Evolutionary conservation across 1,140 invertebrate species (phyloP), one percentile per base, ranked within the genome.

Genomic region (Cherax quadricarinatus): DNA sequence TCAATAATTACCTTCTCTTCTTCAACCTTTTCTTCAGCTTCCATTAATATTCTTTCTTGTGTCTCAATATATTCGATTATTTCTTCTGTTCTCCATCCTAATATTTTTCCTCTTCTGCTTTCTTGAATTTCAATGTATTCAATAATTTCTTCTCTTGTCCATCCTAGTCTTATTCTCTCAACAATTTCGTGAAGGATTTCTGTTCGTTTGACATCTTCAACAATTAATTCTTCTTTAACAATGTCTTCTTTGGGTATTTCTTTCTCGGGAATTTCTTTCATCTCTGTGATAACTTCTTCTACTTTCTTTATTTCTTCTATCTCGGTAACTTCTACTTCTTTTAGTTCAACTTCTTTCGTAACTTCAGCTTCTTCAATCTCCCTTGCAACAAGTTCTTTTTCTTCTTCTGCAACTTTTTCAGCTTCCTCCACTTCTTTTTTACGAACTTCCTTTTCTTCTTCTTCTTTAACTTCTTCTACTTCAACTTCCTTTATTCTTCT

Each of bases 281-380:
- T 93, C 66, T 80, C 62, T 88, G 41, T 70, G 48, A 86, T n/a
- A 87, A 93, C 75, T 51, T 92, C 53, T 70, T 82, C 66, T 75
- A 91, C 75, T n/a, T 30, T 81, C 73, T 85, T 51, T 9, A 70
- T n/a, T 87, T 1, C 30, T 78, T 16, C 73, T 87, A 86, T 49
- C 79, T 81, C 41, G 30, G 30, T 41, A 41, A 41, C 30, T 41
- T 41, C 30, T 41, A 41, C 2, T 81, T 41, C 79, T 48, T 60
- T 16, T 60, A 9, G 3, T 81, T 81, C 79, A 41, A 41, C 41
- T 81, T 81, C 73, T 9, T n/a, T 41, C 30, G 30, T 41, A 41
- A 41, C 30, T 41, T 41, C 79, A 9, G 9, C 49, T 24, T 51
- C 30, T 51, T 82, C 41, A 6, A 14, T n/a, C 48, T 80, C 12